Base-by-base conservation (phyloP, 2,888 invertebrate genomes). In the Drosophila kambysellisi region DNA sequence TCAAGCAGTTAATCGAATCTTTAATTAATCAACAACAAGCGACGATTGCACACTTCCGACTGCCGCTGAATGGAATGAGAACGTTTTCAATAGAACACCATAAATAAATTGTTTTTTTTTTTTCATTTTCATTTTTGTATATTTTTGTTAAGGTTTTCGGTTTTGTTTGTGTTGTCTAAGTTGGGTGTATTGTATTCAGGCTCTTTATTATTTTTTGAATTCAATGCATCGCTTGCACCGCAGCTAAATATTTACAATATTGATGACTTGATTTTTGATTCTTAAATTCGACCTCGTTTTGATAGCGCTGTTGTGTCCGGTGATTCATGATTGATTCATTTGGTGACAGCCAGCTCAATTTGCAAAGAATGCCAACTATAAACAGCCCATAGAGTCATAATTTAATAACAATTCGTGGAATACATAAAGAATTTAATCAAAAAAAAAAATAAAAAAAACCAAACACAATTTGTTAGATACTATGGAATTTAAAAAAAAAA, bases 1-100 rank as follows among this genome's bases (percentile, higher is more conserved):
- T 81, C 78, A 81, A 57, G 59, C 71, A 64, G 66, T 74, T 80
- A 80, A 80, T 80, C 81, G 78, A 76, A 67, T 70, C 72, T 72
- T 76, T 81, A 79, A 79, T 81, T 76, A 79, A 80, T 77, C 81
- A 81, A 64, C 43, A 57, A 56, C 56, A 39, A 39, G 20, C 51
- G 51, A 61, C 58, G 66, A 74, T 74, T 66, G 59, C 60, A 66
- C 69, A 81, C 77, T 70, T 79, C 80, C 78, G 80, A 75, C 70
- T 68, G 51, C 30, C 51, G 46, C 50, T 66, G 74, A 69, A 75
- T 53, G 51, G 37, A 67, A 76, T 41, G 30, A 57, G 63, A 63
- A 56, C 59, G 57, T 50, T 58, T 37, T 64, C 48, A 37, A 66
- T 68, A 63, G 48, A 70, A 70, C 37, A 64, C 12, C 37, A 67